These are phyloP conservation scores for Scolopax rusticola DNA, from an alignment of 2,797 vertebrate genomes.

Conservation along the genomic window DNA sequence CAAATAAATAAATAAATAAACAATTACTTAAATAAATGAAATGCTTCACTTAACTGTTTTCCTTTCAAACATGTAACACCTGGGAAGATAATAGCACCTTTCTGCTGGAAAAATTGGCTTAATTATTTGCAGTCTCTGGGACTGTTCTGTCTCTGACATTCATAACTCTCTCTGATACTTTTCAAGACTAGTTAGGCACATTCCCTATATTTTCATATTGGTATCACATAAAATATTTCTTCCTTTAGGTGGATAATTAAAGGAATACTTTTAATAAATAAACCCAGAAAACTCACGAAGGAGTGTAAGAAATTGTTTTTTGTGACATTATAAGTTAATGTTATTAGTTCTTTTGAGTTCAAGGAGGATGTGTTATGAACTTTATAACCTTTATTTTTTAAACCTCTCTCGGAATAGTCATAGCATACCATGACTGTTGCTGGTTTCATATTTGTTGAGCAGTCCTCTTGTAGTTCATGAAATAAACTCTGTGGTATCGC, in stretches of 20 bases:
- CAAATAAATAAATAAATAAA: slow-evolving; percentile 23
- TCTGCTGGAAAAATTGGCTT: background rate
- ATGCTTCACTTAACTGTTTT: background rate
- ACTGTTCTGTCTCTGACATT: background rate
- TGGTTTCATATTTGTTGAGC: background rate
- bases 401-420: background rate
- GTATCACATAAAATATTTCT: background rate
- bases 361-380: background rate
- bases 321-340: background rate
- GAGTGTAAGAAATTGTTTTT: background rate
- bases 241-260: background rate
- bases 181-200: background rate
- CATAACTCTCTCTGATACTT: background rate
- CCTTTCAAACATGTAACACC: background rate
- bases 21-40: background rate
- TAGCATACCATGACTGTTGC: background rate
- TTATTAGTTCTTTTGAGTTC: background rate
- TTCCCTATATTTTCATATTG: background rate
- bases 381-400: background rate
- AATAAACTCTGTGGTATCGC: background rate
- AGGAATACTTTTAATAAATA: background rate
- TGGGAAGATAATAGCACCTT: background rate
- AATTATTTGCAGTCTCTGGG: background rate
- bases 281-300: background rate
- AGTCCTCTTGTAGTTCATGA: background rate